Evolutionary conservation across 1,140 invertebrate species (phyloP), one percentile per base, ranked within the genome.

Genomic region (Drosophila cardini): DNA sequence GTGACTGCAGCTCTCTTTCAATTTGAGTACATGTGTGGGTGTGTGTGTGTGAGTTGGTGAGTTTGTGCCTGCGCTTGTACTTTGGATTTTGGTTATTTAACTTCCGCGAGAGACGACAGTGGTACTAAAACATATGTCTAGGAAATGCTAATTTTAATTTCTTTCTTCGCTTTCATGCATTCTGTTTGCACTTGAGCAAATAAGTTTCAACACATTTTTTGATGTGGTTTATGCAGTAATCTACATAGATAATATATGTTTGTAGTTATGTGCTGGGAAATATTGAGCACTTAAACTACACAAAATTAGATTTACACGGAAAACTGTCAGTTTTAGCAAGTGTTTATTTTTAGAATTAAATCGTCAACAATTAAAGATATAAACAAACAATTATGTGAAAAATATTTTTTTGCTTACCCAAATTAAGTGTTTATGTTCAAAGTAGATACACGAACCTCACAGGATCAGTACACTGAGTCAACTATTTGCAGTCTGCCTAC

Each of bases 401-500:
- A 6, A 15, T 9, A n/a, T n/a, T n/a, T n/a, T n/a, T n/a, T n/a
- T n/a, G n/a, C 52, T 55, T 55, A 55, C 52, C 52, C 18, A 38
- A 38, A 18, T 1, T 36, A 15, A 9, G 5, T 48, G 21, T 10
- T 26, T 50, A 55, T 53, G 5, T 55, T 55, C 6, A 10, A n/a
- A 42, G 52, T 11, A 13, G 11, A 36, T n/a, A 40, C 21, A 36
- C 26, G 11, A 53, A 80, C 81, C 18, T 45, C 6, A 34, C 58
- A 48, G 46, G 21, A 15, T 61, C 13, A 45, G 52, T 32, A 50
- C 32, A 26, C 16, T 9, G 58, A 77, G 78, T 85, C 70, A 81
- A 86, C 82, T 85, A 70, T 10, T 30, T 5, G 5, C 18, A 0
- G 21, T 2, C 2, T 8, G 36, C 15, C 58, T 9, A 13, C 57